Conservation (phyloP, 1,140 invertebrate species). For the Drosophila elegans region DNA sequence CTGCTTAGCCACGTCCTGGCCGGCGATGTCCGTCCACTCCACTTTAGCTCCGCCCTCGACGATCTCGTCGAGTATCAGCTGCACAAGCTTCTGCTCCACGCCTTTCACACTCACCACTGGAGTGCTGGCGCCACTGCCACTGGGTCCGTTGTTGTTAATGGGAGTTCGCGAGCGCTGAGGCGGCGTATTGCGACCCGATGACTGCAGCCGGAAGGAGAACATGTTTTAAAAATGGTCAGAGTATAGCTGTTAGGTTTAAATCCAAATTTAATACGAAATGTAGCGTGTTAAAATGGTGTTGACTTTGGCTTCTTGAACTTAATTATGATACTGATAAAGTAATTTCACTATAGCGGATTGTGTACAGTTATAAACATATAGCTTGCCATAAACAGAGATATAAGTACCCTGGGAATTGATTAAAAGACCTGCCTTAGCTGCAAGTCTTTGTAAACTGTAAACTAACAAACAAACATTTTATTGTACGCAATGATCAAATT, state of each 20-base stretch:
- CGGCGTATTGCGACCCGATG: conserved; percentile 85
- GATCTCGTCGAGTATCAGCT: conserved; percentile 91
- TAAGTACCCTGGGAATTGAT: too few relatives aligned
- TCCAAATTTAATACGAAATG: too few relatives aligned
- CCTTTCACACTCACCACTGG: conserved; percentile 88
- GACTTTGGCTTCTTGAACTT: too few relatives aligned
- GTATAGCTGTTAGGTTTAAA: background rate
- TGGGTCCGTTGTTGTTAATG: conserved; percentile 73
- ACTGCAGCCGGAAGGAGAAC: conserved; percentile 56
- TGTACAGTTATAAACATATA: too few relatives aligned
- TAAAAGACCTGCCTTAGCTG: too few relatives aligned
- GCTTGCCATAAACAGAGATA: too few relatives aligned
- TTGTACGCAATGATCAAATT: background rate
- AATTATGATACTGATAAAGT: too few relatives aligned
- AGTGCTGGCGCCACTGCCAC: conserved; percentile 85
- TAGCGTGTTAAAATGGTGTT: too few relatives aligned
- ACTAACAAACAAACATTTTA: too few relatives aligned
- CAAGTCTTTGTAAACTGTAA: too few relatives aligned
- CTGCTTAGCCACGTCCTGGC: conserved; percentile 96
- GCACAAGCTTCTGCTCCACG: conserved; percentile 95
- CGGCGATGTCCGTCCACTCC: conserved; percentile 97
- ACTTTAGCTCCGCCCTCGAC: conserved; percentile 91
- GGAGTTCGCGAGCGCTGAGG: conserved; percentile 81
- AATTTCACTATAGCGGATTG: too few relatives aligned
- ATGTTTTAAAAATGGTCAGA: background rate